These are phyloP conservation scores for Heteronetta atricapilla DNA, from an alignment of 2,113 vertebrate species.

Conservation along the genomic window DNA sequence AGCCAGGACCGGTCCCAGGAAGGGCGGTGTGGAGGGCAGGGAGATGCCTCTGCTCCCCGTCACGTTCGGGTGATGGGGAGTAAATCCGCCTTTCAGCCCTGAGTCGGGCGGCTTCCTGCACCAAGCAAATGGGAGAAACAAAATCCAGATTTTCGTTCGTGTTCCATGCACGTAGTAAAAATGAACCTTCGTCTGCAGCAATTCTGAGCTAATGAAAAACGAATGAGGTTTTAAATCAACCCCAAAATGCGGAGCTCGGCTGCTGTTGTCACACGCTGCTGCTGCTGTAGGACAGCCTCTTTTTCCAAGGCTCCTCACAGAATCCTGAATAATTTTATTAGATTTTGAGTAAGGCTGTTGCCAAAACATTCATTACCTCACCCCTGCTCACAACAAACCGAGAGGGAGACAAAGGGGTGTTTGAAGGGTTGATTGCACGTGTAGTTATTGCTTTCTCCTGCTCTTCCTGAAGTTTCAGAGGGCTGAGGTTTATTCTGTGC, in stretches of 20 bases:
- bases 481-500: slow-evolving; percentile 16
- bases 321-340: slow-evolving; percentile 52
- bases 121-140: slow-evolving; percentile 18
- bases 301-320: slow-evolving; percentile 45
- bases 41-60: not conserved
- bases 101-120: not conserved
- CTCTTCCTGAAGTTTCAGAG: not conserved
- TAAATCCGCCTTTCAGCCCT: slow-evolving; percentile 34
- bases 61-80: slow-evolving; percentile 33
- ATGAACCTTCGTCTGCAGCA: slow-evolving; percentile 64
- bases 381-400: not conserved
- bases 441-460: not conserved
- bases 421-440: not conserved
- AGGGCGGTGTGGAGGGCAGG: not conserved
- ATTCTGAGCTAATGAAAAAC: slow-evolving; percentile 71
- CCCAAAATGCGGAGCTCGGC: slow-evolving; percentile 11
- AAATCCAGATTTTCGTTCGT: slow-evolving; percentile 21
- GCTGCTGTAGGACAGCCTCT: slow-evolving; percentile 46
- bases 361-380: slow-evolving; percentile 32
- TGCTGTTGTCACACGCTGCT: not conserved
- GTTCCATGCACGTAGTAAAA: slow-evolving; percentile 45
- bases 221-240: slow-evolving; percentile 72
- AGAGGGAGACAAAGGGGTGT: not conserved
- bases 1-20: no score
- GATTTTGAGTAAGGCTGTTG: slow-evolving; percentile 45